Evolutionary conservation across 2,797 vertebrate genomes (phyloP).

Genomic region (Labeo calbasu): DNA sequence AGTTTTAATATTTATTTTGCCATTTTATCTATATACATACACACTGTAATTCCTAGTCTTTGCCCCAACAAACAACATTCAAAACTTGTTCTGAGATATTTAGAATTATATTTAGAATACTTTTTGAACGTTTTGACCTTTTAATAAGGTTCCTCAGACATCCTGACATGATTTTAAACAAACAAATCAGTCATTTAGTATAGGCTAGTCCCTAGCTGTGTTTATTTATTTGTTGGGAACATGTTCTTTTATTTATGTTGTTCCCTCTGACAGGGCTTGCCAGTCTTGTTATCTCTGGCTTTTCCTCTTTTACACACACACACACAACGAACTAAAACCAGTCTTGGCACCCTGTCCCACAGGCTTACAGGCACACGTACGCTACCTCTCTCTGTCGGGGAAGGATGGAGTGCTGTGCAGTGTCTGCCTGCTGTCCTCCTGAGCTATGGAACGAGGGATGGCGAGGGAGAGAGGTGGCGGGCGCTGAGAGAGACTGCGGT

Average conservation of each 20-base stretch:
- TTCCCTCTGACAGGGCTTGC: neutral
- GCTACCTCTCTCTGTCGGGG: slow-evolving; percentile 84
- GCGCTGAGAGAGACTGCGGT: slow-evolving; percentile 82
- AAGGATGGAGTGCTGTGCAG: slow-evolving; percentile 82
- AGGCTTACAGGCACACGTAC: slow-evolving; percentile 54
- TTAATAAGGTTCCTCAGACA: neutral
- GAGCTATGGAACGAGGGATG: slow-evolving; percentile 78
- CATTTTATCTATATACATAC: neutral
- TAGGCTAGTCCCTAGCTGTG: slow-evolving; percentile 1
- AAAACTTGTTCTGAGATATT: neutral
- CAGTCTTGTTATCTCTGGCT: neutral
- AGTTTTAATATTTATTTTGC: too few species aligned
- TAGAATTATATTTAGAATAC: neutral
- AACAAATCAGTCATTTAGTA: slow-evolving; percentile 8
- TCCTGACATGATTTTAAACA: neutral
- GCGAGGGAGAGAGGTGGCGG: slow-evolving; percentile 81
- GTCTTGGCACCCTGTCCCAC: slow-evolving; percentile 6
- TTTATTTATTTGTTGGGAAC: slow-evolving; percentile 15
- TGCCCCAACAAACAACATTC: neutral
- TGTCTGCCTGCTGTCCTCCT: slow-evolving; percentile 84
- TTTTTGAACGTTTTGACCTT: neutral
- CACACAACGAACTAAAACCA: slow-evolving; percentile 38
- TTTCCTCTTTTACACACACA: slow-evolving; percentile 3
- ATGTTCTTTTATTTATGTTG: slow-evolving; percentile 6
- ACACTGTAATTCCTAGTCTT: neutral